Conservation (phyloP, 2,113 vertebrate species). For the Typhlomys cinereus region DNA sequence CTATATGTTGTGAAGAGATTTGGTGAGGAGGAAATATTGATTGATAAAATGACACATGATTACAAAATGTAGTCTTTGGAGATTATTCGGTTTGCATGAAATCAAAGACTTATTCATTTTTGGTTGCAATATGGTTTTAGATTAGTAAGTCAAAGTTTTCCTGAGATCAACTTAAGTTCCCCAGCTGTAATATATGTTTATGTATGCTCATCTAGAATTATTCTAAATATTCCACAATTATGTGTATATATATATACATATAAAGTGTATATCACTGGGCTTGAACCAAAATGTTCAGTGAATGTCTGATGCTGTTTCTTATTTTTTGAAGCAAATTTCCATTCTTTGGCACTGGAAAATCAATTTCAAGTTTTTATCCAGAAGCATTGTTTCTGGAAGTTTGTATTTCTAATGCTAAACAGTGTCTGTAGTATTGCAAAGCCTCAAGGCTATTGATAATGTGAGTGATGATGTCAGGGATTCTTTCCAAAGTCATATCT, state of each 20-base stretch:
- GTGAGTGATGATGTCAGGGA: background rate
- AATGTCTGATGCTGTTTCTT: conserved; percentile 4
- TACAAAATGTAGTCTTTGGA: background rate
- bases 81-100: background rate
- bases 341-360: background rate
- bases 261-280: background rate
- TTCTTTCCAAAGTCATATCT: background rate
- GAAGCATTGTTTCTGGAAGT: background rate
- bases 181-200: background rate
- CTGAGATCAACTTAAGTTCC: background rate
- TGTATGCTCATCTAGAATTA: background rate
- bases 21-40: background rate
- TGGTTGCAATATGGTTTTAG: background rate
- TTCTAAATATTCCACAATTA: background rate
- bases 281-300: background rate
- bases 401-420: background rate
- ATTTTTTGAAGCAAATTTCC: background rate
- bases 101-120: background rate
- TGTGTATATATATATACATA: too few relatives aligned
- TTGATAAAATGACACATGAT: background rate
- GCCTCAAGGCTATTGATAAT: background rate
- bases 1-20: background rate
- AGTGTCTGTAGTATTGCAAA: background rate
- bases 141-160: conserved; percentile 9
- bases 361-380: background rate